Evolutionary conservation across 2,113 vertebrate species (phyloP), one percentile per base, ranked within the genome.

Genomic region (Chaetops frenatus): DNA sequence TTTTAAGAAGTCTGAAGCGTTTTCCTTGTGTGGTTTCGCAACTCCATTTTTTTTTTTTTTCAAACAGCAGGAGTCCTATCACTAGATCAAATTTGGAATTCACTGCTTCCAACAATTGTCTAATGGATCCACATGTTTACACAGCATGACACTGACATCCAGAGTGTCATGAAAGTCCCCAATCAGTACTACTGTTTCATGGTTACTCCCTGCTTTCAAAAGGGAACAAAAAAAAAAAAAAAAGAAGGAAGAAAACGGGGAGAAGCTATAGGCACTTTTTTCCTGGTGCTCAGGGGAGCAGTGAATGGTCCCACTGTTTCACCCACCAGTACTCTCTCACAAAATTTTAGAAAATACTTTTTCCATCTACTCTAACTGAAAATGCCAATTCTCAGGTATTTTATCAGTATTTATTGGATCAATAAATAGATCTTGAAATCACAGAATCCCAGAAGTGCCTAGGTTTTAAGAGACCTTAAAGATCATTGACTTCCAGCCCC

Each of bases 71-170:
- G 86, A 92, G 74, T 66, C 66, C 81, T 88, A 88, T 95, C 94
- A 73, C 87, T 97, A 73, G 66, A 83, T 96, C 90, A 92, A 23
- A 77, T 86, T 88, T 88, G 94, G 93, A 92, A 87, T 82, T 94
- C 74, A 11, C 29, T 47, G 60, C 91, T 96, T 91, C 87, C 92
- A 95, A 81, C 74, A 90, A 86, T 77, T 93, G 93, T 95, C 66
- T 88, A 70, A 88, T 78, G 92, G 64, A 91, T 91, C 81, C 81
- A 81, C 85, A 57, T 95, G 84, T 95, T 95, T 91, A 90, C 87
- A 92, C 85, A 94, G 94, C 72, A 7, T 66, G 92, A 94, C 94
- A 83, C 11, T 80, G 96, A 88, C 79, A 73, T 90, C 42, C 81
- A 85, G 53, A 80, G 45, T 48, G 77, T 83, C 11, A 1, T 81